Percentiles rank a stretch among this genome's conserved stretches.
phyloP scores from a whole-genome alignment of 2,888 invertebrate species.

The Scaptomyza caliginosa region DNA sequence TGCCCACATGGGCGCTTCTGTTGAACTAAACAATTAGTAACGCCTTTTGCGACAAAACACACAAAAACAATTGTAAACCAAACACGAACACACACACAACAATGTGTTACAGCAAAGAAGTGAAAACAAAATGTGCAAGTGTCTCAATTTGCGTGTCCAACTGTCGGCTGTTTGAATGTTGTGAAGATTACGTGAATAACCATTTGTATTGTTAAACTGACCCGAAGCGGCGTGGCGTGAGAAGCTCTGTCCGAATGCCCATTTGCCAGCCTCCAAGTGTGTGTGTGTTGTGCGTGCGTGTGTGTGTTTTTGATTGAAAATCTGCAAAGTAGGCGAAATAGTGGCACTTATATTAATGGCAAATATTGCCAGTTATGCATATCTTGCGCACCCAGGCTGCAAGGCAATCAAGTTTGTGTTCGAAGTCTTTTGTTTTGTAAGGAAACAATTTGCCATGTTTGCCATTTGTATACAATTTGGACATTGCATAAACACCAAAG shows the following conservation, averaged over 20 bases:
- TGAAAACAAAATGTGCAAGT: slow-evolving; percentile 41
- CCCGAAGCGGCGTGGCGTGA: slow-evolving; percentile 34
- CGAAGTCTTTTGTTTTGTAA: slow-evolving; percentile 68
- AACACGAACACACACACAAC: slow-evolving; percentile 1
- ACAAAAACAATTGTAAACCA: slow-evolving; percentile 30
- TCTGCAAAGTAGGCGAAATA: slow-evolving; percentile 11
- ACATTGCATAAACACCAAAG: slow-evolving; percentile 21
- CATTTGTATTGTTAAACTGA: slow-evolving; percentile 39
- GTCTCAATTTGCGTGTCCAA: slow-evolving; percentile 65
- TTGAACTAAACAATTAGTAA: slow-evolving; percentile 55
- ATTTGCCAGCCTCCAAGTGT: background rate
- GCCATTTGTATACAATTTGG: slow-evolving; percentile 15
- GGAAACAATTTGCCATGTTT: slow-evolving; percentile 26
- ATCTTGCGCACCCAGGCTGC: background rate
- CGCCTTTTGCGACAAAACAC: slow-evolving; percentile 4
- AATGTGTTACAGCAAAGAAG: background rate
- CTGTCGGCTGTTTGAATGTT: slow-evolving; percentile 23
- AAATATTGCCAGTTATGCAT: slow-evolving; percentile 45
- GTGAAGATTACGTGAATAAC: slow-evolving; percentile 53
- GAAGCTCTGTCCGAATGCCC: slow-evolving; percentile 19
- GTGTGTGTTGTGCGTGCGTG: slow-evolving; percentile 6
- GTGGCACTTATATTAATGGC: slow-evolving; percentile 33
- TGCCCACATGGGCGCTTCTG: slow-evolving; percentile 11
- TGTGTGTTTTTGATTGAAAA: slow-evolving; percentile 12
- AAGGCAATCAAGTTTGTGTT: slow-evolving; percentile 57